These are phyloP conservation scores for Phaedon cochleariae DNA, from an alignment of 2,888 invertebrate genomes.

Conservation along the genomic window DNA sequence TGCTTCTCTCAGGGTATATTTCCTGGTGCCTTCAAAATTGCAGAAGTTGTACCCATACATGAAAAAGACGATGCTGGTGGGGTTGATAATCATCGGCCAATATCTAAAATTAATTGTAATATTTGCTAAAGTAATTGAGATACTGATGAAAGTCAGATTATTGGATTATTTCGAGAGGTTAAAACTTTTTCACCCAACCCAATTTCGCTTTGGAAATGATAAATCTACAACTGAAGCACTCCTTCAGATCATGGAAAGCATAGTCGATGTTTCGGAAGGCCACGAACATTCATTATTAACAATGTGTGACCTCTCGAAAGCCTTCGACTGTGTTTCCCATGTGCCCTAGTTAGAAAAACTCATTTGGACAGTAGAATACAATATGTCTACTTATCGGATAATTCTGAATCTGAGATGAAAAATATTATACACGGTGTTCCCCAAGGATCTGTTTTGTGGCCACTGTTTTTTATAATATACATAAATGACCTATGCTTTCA, in stretches of 20 bases:
- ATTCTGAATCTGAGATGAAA: too few species aligned
- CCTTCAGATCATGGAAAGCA: not conserved
- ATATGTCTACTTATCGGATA: too few species aligned
- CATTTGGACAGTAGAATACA: too few species aligned
- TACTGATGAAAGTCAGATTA: slow-evolving; percentile 14
- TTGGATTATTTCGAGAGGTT: slow-evolving; percentile 14
- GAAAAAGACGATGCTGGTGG: slow-evolving; percentile 12
- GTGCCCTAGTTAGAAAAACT: too few species aligned
- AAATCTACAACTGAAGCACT: too few species aligned
- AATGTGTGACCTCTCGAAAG: slow-evolving; percentile 14
- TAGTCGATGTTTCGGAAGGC: not conserved
- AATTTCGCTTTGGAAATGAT: slow-evolving; percentile 10
- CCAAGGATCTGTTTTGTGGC: too few species aligned
- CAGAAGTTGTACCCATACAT: slow-evolving; percentile 20
- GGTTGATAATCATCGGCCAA: slow-evolving; percentile 17
- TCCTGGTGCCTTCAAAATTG: slow-evolving; percentile 8
- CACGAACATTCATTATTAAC: slow-evolving; percentile 6
- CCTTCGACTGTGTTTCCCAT: too few species aligned
- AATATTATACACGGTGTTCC: too few species aligned
- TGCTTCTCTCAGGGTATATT: slow-evolving; percentile 16
- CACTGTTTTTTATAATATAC: too few species aligned
- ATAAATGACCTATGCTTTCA: too few species aligned
- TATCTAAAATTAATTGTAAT: slow-evolving; percentile 19
- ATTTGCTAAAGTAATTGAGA: slow-evolving; percentile 13
- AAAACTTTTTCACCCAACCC: slow-evolving; percentile 12